phyloP scores from a whole-genome alignment of 2,797 vertebrate genomes.

The Neomorphus geoffroyi region DNA sequence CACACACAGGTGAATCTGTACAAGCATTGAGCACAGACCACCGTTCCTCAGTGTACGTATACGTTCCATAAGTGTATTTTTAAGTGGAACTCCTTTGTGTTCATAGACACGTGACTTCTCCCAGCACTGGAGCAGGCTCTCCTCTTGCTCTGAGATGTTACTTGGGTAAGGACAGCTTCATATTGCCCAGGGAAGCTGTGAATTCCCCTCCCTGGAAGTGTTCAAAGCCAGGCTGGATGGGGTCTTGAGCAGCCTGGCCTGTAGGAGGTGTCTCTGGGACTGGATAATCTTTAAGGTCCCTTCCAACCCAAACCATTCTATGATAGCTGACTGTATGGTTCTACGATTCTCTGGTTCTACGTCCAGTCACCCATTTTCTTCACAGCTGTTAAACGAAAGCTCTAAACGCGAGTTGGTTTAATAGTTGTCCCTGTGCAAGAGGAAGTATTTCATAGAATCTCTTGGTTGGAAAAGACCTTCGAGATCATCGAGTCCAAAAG shows the following conservation, averaged over 20 bases:
- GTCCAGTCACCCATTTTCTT: neutral
- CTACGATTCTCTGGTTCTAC: no score
- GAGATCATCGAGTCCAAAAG: no score
- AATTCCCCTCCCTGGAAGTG: no score
- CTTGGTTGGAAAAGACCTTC: no score
- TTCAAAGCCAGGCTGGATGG: no score
- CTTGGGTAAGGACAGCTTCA: neutral
- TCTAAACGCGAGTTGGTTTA: neutral
- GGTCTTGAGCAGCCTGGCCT: no score
- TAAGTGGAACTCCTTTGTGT: neutral
- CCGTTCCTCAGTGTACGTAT: neutral
- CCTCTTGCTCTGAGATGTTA: neutral
- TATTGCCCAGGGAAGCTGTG: no score
- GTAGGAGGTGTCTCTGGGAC: no score
- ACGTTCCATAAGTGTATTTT: neutral
- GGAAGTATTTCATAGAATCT: no score
- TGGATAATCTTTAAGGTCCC: no score
- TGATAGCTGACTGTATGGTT: no score
- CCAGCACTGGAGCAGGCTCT: neutral
- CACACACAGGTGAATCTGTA: neutral
- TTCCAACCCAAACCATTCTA: no score
- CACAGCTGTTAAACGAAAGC: neutral
- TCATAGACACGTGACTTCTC: neutral
- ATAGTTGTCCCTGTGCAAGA: neutral
- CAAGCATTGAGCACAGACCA: neutral